Evolutionary conservation across 2,797 vertebrate species (phyloP).

Genomic region (Falco peregrinus): DNA sequence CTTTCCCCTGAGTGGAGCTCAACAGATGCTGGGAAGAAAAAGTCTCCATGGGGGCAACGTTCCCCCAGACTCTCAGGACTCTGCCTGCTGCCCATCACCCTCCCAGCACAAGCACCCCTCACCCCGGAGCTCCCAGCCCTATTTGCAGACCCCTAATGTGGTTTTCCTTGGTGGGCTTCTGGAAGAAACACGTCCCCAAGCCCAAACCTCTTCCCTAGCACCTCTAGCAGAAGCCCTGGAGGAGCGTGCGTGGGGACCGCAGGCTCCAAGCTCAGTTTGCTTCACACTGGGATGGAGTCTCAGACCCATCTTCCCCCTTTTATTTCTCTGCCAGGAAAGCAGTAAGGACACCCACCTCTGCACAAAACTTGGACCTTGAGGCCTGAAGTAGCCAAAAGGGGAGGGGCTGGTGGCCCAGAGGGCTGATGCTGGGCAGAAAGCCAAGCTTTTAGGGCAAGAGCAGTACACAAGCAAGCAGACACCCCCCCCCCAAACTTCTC

Average conservation of each 20-base stretch:
- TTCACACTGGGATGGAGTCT: neutral
- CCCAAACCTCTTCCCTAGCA: too few species aligned
- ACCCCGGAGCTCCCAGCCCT: neutral
- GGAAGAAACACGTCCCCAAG: accelerated
- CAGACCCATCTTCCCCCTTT: neutral
- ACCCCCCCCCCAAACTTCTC: too few species aligned
- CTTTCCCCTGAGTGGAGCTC: neutral
- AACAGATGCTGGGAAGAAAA: neutral
- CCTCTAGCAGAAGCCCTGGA: neutral
- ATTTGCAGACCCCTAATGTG: accelerated
- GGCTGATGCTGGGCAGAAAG: neutral
- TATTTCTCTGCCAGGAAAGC: neutral
- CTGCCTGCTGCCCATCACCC: neutral
- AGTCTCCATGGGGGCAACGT: accelerated
- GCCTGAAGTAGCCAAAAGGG: neutral
- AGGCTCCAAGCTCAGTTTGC: neutral
- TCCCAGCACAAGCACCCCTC: neutral
- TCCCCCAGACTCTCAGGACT: neutral
- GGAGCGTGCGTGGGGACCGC: too few species aligned
- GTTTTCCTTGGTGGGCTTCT: neutral
- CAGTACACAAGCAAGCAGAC: accelerated
- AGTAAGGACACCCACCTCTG: too few species aligned
- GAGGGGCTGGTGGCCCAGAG: neutral
- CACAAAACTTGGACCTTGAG: accelerated
- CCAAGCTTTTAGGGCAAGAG: neutral